Conservation (phyloP, 1,140 invertebrate genomes). For the Cydia amplana region DNA sequence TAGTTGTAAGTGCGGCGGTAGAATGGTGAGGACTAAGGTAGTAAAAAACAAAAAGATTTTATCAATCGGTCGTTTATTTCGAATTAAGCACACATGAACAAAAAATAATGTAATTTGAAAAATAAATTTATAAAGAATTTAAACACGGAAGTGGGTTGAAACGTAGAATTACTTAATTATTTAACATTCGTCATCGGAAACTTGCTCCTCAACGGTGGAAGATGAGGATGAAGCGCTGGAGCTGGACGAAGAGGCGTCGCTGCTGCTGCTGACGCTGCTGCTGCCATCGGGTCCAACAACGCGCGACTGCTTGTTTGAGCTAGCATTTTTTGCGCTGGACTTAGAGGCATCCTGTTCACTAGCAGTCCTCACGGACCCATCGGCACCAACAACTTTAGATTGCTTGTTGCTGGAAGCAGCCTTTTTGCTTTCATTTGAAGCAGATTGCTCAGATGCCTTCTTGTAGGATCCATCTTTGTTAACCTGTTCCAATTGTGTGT, state of each 20-base stretch:
- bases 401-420: background rate
- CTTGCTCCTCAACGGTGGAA: background rate
- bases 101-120: background rate
- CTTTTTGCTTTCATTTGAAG: background rate
- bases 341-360: background rate
- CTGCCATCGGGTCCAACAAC: background rate
- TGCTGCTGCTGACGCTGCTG: background rate
- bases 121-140: background rate
- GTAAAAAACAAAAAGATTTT: background rate
- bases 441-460: background rate
- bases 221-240: background rate
- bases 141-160: background rate
- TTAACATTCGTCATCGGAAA: conserved; percentile 1
- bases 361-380: background rate
- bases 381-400: background rate
- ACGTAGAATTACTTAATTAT: background rate
- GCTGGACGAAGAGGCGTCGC: background rate
- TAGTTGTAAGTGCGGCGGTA: no score
- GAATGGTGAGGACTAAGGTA: background rate
- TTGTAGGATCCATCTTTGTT: background rate
- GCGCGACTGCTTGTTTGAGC: background rate
- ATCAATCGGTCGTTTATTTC: conserved; percentile 9
- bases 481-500: background rate
- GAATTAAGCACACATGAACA: background rate
- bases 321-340: background rate